Evolutionary conservation across 2,888 invertebrate genomes (phyloP).

Genomic region (Willowsia nigromaculata): DNA sequence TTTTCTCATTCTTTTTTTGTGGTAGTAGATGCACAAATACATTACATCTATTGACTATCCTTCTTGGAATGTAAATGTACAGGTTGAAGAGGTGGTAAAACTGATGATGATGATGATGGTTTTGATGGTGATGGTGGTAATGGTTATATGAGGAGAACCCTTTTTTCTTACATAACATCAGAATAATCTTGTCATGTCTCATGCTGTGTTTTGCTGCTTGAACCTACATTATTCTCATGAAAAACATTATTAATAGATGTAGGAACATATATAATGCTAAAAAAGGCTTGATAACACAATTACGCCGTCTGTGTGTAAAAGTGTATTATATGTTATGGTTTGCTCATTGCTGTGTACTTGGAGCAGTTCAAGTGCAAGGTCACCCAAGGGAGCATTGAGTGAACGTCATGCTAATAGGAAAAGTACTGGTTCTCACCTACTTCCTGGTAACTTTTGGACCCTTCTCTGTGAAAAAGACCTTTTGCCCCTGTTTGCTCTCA

Average conservation of each 20-base stretch:
- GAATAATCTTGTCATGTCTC: constrained; percentile 61
- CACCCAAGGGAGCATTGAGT: constrained; percentile 19
- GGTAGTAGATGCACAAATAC: background rate
- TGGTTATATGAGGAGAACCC: constrained; percentile 28
- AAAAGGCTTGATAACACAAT: background rate
- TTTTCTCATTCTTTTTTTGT: background rate
- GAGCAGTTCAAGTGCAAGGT: constrained; percentile 70
- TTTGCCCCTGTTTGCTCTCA: constrained; percentile 10
- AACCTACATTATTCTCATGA: constrained; percentile 34
- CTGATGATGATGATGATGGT: background rate
- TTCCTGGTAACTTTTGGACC: constrained; percentile 63
- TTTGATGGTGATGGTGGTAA: background rate
- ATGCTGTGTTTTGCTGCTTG: constrained; percentile 43
- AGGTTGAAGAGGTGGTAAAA: constrained; percentile 25
- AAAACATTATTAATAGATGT: background rate
- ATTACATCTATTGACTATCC: background rate
- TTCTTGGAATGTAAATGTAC: constrained; percentile 46
- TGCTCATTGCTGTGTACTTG: constrained; percentile 40
- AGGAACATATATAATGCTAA: background rate
- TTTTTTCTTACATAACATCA: constrained; percentile 25
- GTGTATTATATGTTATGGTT: too few species aligned
- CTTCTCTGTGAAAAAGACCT: constrained; percentile 42
- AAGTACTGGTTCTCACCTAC: constrained; percentile 26
- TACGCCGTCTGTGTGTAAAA: background rate
- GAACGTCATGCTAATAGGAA: background rate